Percentiles rank a stretch among this genome's conserved stretches.
These are phyloP conservation scores for Cerastis rubricosa DNA, from an alignment of 2,888 invertebrate species.

Conservation along the genomic window DNA sequence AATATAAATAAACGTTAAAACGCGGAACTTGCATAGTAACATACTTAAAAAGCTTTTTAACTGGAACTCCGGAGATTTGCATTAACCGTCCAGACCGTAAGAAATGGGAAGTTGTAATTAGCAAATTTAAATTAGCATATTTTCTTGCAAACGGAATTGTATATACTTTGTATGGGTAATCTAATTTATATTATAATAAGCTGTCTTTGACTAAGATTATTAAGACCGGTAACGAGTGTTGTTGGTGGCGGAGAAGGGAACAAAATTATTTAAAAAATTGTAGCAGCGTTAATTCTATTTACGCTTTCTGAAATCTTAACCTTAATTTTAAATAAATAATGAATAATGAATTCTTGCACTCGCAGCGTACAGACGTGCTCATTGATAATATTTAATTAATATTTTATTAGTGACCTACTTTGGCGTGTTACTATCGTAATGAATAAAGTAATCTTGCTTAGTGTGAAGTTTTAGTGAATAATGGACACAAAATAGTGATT, in stretches of 20 bases:
- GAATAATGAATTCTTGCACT: too few species aligned
- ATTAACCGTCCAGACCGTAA: slow-evolving; percentile 50
- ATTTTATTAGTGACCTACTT: too few species aligned
- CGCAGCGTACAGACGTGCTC: too few species aligned
- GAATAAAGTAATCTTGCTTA: too few species aligned
- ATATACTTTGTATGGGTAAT: slow-evolving; percentile 33
- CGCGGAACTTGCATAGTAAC: slow-evolving; percentile 26
- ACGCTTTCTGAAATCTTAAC: neutral
- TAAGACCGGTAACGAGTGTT: slow-evolving; percentile 6
- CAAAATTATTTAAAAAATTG: neutral
- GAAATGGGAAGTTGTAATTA: slow-evolving; percentile 60
- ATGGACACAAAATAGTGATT: too few species aligned
- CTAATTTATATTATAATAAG: slow-evolving; percentile 46
- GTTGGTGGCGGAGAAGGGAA: neutral
- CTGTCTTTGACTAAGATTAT: slow-evolving; percentile 35
- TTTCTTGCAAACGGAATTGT: slow-evolving; percentile 39
- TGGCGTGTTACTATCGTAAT: too few species aligned
- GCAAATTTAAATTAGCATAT: slow-evolving; percentile 54
- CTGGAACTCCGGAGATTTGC: slow-evolving; percentile 48
- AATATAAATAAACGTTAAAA: slow-evolving; percentile 32
- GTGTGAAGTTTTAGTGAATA: too few species aligned
- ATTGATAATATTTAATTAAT: too few species aligned
- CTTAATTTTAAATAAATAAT: neutral
- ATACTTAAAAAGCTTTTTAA: slow-evolving; percentile 57
- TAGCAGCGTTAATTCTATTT: neutral